Percentiles rank a stretch among this genome's conserved stretches.
These are phyloP conservation scores for Albula glossodonta DNA, from an alignment of 2,113 vertebrate species.

Conservation along the genomic window DNA sequence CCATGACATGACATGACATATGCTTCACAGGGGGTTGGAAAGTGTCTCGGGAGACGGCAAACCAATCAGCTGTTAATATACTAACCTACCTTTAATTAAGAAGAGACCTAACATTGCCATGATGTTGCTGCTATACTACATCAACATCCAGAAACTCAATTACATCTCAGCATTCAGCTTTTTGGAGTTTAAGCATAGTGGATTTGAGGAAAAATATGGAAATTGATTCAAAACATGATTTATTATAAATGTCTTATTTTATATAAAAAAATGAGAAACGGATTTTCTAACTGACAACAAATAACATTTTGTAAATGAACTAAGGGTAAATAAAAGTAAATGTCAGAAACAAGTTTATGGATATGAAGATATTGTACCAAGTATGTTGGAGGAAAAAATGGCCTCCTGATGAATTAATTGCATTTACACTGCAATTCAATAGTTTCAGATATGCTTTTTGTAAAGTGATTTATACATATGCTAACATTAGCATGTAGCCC, in stretches of 20 bases:
- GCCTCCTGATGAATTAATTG: no score
- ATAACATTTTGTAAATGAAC: no score
- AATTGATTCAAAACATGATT: not conserved
- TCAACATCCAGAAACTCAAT: slow-evolving; percentile 26
- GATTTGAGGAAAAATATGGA: not conserved
- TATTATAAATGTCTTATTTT: not conserved
- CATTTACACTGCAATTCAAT: no score
- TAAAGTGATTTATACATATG: no score
- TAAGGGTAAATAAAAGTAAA: no score
- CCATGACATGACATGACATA: slow-evolving; percentile 62
- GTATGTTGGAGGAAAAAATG: no score
- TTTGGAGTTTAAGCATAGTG: not conserved
- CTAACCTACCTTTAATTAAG: slow-evolving; percentile 60
- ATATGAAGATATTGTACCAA: no score
- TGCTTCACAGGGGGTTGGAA: slow-evolving; percentile 33
- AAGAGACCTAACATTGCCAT: slow-evolving; percentile 39
- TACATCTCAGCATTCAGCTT: not conserved
- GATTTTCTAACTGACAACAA: not conserved
- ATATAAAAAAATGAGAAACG: not conserved
- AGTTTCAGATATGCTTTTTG: no score
- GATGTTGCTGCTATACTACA: slow-evolving; percentile 35
- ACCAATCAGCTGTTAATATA: slow-evolving; percentile 57
- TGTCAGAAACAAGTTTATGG: no score
- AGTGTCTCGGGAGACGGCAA: slow-evolving; percentile 47
- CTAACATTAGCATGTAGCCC: no score